Evolutionary conservation across 1,140 invertebrate species (phyloP).

Genomic region (Hormaphis cornu): DNA sequence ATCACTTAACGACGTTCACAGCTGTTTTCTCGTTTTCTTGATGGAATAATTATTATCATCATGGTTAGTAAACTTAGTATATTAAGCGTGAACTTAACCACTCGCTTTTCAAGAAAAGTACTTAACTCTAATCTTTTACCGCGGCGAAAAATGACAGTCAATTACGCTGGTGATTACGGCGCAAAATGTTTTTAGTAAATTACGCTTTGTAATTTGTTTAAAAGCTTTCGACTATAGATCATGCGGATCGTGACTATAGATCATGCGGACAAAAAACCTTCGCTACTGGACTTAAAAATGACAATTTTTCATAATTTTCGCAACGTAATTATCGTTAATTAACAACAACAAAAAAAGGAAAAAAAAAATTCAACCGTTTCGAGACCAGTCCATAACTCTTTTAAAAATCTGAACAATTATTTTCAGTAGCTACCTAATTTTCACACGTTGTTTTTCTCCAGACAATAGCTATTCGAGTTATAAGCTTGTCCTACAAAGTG

Average conservation of each 20-base stretch:
- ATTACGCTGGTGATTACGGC: too few relatives aligned
- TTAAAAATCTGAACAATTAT: too few relatives aligned
- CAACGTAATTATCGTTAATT: neutral
- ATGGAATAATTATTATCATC: neutral
- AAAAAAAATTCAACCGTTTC: too few relatives aligned
- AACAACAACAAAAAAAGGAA: too few relatives aligned
- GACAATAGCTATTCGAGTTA: too few relatives aligned
- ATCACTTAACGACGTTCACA: too few relatives aligned
- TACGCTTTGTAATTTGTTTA: neutral
- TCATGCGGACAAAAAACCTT: too few relatives aligned
- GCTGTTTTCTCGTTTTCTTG: too few relatives aligned
- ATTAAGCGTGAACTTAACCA: neutral
- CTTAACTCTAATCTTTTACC: neutral
- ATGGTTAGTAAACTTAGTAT: neutral
- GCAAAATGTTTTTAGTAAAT: slow-evolving; percentile 1
- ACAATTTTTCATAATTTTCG: neutral
- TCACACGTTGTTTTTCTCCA: too few relatives aligned
- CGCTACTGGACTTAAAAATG: neutral
- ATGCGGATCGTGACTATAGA: neutral
- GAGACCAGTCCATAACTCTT: too few relatives aligned
- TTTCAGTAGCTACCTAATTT: too few relatives aligned
- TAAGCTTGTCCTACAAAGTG: too few relatives aligned
- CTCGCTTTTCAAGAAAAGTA: neutral
- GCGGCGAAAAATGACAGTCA: neutral
- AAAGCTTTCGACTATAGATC: slow-evolving; percentile 11